Conservation (phyloP, 2,888 invertebrate species). For the Congeria kusceri region DNA sequence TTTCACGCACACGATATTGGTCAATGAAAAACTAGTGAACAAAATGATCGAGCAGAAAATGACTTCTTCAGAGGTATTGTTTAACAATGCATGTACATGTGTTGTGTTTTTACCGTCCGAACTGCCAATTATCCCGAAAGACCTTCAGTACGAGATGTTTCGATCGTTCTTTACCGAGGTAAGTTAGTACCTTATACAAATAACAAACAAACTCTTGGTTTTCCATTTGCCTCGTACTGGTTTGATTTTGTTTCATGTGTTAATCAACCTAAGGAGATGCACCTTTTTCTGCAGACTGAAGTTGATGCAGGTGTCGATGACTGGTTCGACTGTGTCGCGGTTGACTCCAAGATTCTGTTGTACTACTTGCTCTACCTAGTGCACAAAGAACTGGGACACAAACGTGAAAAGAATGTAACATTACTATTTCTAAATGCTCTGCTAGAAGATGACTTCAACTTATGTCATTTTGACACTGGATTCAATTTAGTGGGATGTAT, state of each 20-base stretch:
- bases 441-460: too few relatives aligned
- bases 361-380: neutral
- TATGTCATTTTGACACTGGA: too few relatives aligned
- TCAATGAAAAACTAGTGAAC: neutral
- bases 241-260: too few relatives aligned
- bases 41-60: neutral
- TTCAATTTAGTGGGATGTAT: too few relatives aligned
- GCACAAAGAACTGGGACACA: neutral
- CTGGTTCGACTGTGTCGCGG: neutral
- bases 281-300: neutral
- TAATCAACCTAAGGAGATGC: neutral
- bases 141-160: conserved; percentile 8
- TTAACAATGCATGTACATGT: neutral
- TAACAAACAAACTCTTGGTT: neutral
- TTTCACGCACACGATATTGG: neutral
- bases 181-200: neutral
- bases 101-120: neutral
- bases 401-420: too few relatives aligned
- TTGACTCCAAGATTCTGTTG: neutral
- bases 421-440: too few relatives aligned
- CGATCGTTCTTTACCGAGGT: neutral
- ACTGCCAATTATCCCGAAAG: neutral
- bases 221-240: neutral
- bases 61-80: neutral
- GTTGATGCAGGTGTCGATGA: neutral